Percentiles rank a stretch among this genome's conserved stretches.
Evolutionary conservation across 2,113 vertebrate genomes (phyloP).

Genomic region (Pardalotus punctatus): DNA sequence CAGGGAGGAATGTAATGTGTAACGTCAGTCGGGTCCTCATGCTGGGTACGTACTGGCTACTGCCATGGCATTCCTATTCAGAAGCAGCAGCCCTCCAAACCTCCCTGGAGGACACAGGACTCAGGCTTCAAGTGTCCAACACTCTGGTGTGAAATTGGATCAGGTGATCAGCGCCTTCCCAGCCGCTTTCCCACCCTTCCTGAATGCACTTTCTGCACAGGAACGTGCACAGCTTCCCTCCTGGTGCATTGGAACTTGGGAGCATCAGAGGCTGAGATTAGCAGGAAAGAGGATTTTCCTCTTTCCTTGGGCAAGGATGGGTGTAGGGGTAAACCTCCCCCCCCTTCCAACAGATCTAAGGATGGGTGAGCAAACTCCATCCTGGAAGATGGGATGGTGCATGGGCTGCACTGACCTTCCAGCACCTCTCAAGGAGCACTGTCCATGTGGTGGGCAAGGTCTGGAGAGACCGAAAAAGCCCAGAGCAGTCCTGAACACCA

Average conservation of each 20-base stretch:
- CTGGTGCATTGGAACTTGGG: accelerated
- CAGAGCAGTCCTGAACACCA: neutral
- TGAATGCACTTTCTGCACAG: neutral
- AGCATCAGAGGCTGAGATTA: neutral
- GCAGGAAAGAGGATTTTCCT: neutral
- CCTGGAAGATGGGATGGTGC: neutral
- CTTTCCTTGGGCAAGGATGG: neutral
- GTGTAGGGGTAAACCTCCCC: neutral
- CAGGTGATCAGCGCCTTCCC: neutral
- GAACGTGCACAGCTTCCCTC: neutral
- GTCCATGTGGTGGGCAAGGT: accelerated
- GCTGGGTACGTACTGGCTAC: neutral
- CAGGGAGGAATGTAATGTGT: constrained; percentile 1
- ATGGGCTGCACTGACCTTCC: accelerated
- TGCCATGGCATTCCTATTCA: neutral
- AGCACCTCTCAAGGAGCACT: neutral
- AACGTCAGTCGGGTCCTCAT: neutral
- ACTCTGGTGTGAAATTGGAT: neutral
- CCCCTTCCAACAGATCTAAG: accelerated
- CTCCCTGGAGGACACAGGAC: neutral
- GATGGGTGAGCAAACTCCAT: neutral
- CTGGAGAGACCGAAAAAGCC: neutral
- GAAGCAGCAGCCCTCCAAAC: neutral
- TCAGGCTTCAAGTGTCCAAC: neutral
- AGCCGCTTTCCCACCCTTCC: neutral